Evolutionary conservation across 2,888 invertebrate genomes (phyloP), one percentile per base, ranked within the genome.

Genomic region (Sminthurides aquaticus): DNA sequence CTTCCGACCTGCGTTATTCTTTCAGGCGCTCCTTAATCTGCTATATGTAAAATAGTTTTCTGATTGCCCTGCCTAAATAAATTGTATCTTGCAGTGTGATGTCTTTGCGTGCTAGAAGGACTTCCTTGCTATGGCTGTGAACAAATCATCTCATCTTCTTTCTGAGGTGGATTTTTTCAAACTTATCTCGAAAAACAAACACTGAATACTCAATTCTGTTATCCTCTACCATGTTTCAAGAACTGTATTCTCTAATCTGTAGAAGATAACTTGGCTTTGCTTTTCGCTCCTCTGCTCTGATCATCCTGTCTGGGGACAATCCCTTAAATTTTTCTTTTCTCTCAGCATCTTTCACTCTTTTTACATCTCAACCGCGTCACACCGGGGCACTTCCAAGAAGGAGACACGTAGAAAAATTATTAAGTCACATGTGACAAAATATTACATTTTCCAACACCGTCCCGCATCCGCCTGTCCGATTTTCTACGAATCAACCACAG

Each of bases 171-270:
- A n/a, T 34, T 34, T 34, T 34, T 34, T 34, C 43, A 15, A n/a
- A 34, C 43, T 34, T 34, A 34, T 34, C 43, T 34, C 43, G 43
- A 34, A 62, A 62, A 63, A 63, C 63, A 63, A 63, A 63, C 63
- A 63, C 27, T 63, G 63, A 63, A 63, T 63, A 63, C 58, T 63
- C 63, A 63, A 63, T 63, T 52, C 25, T 34, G 20, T 34, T 26
- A 57, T 22, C 18, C 27, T n/a, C 5, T 57, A 11, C 18, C 25
- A 22, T 57, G 15, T 3, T 58, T 27, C 27, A n/a, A 43, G 59
- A 26, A 28, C 20, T 58, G 43, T 34, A 27, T 34, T 27, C 22
- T 58, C 34, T 11, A 58, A 28, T 34, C n/a, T n/a, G n/a, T n/a
- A n/a, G n/a, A n/a, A n/a, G n/a, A n/a, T n/a, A n/a, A n/a, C n/a